Percentiles rank a stretch among this genome's conserved stretches.
These are phyloP conservation scores for Micromesistius poutassou DNA, from an alignment of 2,797 vertebrate genomes.

Conservation along the genomic window DNA sequence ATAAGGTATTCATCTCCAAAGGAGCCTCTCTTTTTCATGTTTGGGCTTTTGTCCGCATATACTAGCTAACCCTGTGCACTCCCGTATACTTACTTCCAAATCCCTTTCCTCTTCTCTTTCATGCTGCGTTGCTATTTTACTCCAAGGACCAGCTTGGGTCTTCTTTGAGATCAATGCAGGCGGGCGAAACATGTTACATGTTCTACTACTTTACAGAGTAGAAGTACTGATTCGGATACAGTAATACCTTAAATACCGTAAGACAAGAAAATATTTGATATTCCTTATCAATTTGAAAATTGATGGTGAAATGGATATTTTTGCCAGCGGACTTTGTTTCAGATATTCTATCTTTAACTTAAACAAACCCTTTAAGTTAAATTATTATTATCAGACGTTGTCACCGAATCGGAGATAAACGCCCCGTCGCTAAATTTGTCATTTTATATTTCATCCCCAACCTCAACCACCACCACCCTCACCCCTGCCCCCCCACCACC, in stretches of 20 bases:
- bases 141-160: background rate
- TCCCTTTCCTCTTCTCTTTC: slow-evolving; percentile 1
- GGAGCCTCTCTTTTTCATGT: slow-evolving; percentile 16
- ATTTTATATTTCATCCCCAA: slow-evolving; percentile 19
- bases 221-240: background rate
- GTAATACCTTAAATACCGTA: background rate
- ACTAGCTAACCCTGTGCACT: slow-evolving; percentile 36
- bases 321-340: background rate
- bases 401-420: background rate
- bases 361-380: background rate
- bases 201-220: background rate
- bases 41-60: slow-evolving; percentile 28
- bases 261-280: background rate
- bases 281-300: background rate
- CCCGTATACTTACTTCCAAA: background rate
- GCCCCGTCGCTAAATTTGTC: background rate
- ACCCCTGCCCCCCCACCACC: slow-evolving; percentile 21
- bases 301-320: background rate
- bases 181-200: background rate
- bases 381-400: background rate
- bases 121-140: slow-evolving; percentile 18
- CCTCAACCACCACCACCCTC: background rate
- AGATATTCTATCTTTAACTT: background rate
- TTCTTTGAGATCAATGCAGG: background rate
- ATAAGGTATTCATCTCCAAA: slow-evolving; percentile 14